Conservation (phyloP, 2,113 vertebrate species). For the Platysternon megacephalum region DNA sequence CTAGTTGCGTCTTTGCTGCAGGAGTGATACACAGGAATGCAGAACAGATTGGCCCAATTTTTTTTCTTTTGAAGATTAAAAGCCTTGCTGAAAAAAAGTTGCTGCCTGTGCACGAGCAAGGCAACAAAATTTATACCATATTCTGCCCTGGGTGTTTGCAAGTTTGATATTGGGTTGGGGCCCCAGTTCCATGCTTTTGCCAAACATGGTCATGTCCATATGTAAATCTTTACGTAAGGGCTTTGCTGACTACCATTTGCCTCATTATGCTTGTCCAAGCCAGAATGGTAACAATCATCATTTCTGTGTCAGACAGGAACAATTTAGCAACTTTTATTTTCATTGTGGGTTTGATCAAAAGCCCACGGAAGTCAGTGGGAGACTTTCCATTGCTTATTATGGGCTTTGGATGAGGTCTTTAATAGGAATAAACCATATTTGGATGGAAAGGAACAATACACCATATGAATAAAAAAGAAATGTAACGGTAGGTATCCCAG, state of each 20-base stretch:
- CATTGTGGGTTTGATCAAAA: neutral
- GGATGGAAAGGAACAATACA: neutral
- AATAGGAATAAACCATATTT: neutral
- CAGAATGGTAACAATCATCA: neutral
- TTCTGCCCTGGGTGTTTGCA: neutral
- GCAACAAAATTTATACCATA: fast-evolving
- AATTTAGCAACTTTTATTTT: neutral
- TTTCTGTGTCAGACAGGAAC: neutral
- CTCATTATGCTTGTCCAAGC: neutral
- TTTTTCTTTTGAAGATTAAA: neutral
- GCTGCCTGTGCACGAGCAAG: neutral
- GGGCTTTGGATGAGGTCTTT: neutral
- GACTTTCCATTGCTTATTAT: neutral
- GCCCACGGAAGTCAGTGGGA: neutral
- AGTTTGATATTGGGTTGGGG: neutral
- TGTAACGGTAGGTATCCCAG: neutral
- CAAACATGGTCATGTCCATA: neutral
- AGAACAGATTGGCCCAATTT: neutral
- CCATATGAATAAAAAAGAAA: neutral
- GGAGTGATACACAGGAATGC: neutral
- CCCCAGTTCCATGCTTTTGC: neutral
- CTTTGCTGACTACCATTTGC: neutral
- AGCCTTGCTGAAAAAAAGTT: neutral
- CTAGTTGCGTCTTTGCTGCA: neutral
- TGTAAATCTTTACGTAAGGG: neutral